Conservation (phyloP, 2,888 invertebrate genomes). For the Oligia fasciuncula region DNA sequence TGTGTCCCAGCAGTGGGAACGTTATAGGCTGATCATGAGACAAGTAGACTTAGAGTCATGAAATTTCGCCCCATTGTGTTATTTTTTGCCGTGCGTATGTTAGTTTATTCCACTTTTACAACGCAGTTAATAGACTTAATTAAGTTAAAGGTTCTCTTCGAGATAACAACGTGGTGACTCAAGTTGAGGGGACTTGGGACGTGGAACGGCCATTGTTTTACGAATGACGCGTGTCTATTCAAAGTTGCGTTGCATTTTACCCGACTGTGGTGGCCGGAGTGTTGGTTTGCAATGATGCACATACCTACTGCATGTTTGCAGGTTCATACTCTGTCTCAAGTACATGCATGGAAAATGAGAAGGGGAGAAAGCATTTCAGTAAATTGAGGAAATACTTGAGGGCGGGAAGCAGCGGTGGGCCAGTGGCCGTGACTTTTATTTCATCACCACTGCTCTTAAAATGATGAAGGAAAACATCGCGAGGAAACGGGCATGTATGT, state of each 20-base stretch:
- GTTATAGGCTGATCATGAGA: neutral
- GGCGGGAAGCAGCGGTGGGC: neutral
- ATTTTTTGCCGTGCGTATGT: neutral
- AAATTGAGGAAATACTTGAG: neutral
- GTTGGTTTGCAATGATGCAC: neutral
- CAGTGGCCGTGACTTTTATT: too few species aligned
- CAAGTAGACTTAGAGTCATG: neutral
- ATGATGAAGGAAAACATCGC: too few species aligned
- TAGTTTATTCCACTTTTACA: neutral
- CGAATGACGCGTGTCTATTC: conserved; percentile 37
- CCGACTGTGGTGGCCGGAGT: neutral
- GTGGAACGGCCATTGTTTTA: conserved; percentile 63
- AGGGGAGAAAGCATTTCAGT: neutral
- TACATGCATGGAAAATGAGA: neutral
- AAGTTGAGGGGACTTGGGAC: conserved; percentile 55
- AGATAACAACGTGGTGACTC: conserved; percentile 51
- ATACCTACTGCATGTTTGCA: neutral
- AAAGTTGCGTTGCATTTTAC: conserved; percentile 29
- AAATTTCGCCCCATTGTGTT: neutral
- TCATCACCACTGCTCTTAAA: neutral
- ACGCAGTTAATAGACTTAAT: conserved; percentile 11
- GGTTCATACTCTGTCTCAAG: neutral
- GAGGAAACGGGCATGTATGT: too few species aligned
- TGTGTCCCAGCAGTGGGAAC: too few species aligned
- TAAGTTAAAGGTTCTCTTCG: conserved; percentile 26